Evolutionary conservation across 2,888 invertebrate species (phyloP), one percentile per base, ranked within the genome.

Genomic region (Drosophila cyrtoloma): DNA sequence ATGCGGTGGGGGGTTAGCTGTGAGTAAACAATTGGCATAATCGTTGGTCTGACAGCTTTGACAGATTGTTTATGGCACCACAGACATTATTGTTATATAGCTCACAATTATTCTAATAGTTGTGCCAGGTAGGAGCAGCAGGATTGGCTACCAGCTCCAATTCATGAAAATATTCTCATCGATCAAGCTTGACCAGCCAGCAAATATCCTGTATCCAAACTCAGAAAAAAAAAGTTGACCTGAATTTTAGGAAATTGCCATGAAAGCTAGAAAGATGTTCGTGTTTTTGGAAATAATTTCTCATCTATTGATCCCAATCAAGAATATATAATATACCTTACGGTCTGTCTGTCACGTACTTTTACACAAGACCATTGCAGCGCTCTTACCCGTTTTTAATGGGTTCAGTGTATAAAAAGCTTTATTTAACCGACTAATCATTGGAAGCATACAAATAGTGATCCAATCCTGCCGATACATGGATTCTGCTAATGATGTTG

Each of bases 11-110:
- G 0, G 19, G 26, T 32, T 30, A 44, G n/a, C 28, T 44, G 52
- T 16, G 58, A 56, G 44, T 78, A 71, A 82, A 79, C 86, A 86
- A 88, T 84, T 84, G 84, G 81, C 84, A 73, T 73, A 81, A 82
- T 71, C 70, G 77, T 53, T 71, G 74, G 72, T 68, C 67, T 81
- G 87, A 82, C 87, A 84, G 79, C 76, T 82, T 81, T 87, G 87
- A 85, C 84, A 82, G 85, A 84, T 84, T 82, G 55, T 64, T 81
- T 72, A 68, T 81, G 66, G 70, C 22, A 35, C 50, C 56, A 56
- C 44, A 52, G 30, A 28, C 56, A 51, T 33, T 39, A 10, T 39
- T 62, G 26, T 51, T 47, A 19, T n/a, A 10, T 26, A 9, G 3
- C 50, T 12, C 42, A 32, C 47, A 51, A 16, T 16, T 47, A 22